Evolutionary conservation across 1,140 invertebrate genomes (phyloP).

Genomic region (Ceratina calcarata): DNA sequence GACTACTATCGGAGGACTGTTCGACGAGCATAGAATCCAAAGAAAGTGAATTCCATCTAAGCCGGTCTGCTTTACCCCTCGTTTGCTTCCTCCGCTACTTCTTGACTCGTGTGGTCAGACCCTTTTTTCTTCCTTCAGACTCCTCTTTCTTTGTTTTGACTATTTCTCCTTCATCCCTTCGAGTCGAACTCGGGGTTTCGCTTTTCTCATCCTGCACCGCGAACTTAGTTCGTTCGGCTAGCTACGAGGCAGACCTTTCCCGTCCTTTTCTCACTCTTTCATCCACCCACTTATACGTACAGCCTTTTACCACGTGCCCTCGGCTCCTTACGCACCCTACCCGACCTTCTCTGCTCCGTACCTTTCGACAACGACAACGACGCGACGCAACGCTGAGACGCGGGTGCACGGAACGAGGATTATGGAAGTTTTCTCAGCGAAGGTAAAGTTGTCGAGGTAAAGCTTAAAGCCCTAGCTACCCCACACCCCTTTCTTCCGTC

Average conservation of each 20-base stretch:
- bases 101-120: slow-evolving; percentile 44
- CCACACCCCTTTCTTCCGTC: background rate
- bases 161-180: background rate
- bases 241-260: slow-evolving; percentile 17
- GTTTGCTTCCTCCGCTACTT: slow-evolving; percentile 37
- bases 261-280: slow-evolving; percentile 10
- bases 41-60: slow-evolving; percentile 71
- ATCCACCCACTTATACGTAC: slow-evolving; percentile 1
- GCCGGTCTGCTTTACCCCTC: slow-evolving; percentile 52
- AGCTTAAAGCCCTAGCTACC: slow-evolving; percentile 47
- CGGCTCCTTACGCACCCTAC: slow-evolving; percentile 15
- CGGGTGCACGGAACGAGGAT: slow-evolving; percentile 60
- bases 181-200: background rate
- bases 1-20: slow-evolving; percentile 13
- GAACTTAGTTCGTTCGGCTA: slow-evolving; percentile 4
- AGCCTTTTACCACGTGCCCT: slow-evolving; percentile 39
- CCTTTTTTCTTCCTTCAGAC: slow-evolving; percentile 36
- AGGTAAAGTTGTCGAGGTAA: slow-evolving; percentile 62
- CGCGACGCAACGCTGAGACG: slow-evolving; percentile 15
- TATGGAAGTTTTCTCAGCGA: slow-evolving; percentile 63
- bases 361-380: slow-evolving; percentile 26
- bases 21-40: slow-evolving; percentile 64
- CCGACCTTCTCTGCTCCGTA: slow-evolving; percentile 21
- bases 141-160: slow-evolving; percentile 17
- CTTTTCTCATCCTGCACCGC: background rate